Base-by-base conservation (phyloP, 2,888 invertebrate genomes). In the Lottia gigantea region DNA sequence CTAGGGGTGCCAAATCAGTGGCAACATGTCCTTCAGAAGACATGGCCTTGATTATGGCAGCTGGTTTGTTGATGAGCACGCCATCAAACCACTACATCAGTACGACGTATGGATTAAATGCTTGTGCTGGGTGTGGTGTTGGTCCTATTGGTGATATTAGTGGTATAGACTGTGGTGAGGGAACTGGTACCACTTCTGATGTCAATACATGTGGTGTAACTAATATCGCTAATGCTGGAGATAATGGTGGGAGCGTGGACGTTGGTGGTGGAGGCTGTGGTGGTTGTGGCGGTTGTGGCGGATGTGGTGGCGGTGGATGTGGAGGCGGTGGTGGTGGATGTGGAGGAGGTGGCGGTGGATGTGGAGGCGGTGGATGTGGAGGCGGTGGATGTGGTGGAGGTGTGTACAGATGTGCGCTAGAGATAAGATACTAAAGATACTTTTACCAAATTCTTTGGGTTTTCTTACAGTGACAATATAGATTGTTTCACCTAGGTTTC, bases 21-120 rank as follows among this genome's bases (percentile, higher is more conserved):
- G 71, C 74, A 55, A 70, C 79, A 19, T 77, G 85, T 45, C 85
- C 86, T 2, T 82, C 85, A 0, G 85, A 83, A 68, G 80, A 82
- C 31, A 81, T 87, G 66, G 78, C 88, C 4, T 76, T 90, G 70
- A 83, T 90, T 11, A 75, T 89, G 46, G 90, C 90, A 2, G 88
- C 88, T 66, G 90, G 90, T n/a, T 90, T 88, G 74, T 85, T 88
- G 65, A 82, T 83, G 45, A 82, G 83, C 26, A 84, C 84, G 0
- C 87, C 88, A 0, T 85, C 85, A 62, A 89, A 87, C 77, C 80
- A 85, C 55, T 83, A 83, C 70, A 82, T 87, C 26, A 77, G 76
- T 66, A 76, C 76, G 63, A 70, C 71, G 31, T 78, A 80, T 63
- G 80, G 83, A 4, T 71, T 65, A 0, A 81, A 82, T n/a, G 79